Percentiles rank a stretch among this genome's conserved stretches.
phyloP scores from a whole-genome alignment of 2,888 invertebrate genomes.

The Bruchidius siliquastri region DNA sequence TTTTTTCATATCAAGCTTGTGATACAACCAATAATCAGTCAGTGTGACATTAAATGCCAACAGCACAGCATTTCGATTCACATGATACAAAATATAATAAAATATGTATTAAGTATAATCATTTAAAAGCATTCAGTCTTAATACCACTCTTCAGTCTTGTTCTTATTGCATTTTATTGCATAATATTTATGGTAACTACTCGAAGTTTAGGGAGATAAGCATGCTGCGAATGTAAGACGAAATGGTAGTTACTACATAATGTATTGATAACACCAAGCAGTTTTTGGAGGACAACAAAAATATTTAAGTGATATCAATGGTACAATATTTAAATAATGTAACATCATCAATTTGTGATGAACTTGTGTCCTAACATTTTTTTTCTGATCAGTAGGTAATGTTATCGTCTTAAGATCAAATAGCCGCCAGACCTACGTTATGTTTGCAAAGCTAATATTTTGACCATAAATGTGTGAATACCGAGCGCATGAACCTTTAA shows the following conservation, averaged over 20 bases:
- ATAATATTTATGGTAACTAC: slow-evolving; percentile 5
- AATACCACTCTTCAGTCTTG: slow-evolving; percentile 1
- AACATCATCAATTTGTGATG: too few species aligned
- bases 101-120: slow-evolving; percentile 13
- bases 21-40: neutral
- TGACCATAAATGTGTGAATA: too few species aligned
- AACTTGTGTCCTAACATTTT: too few species aligned
- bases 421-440: too few species aligned
- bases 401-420: too few species aligned
- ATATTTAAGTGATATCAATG: too few species aligned
- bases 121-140: slow-evolving; percentile 17
- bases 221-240: neutral
- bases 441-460: too few species aligned
- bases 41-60: slow-evolving; percentile 19
- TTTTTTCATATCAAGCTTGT: neutral
- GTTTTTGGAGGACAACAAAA: too few species aligned
- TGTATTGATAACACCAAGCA: neutral
- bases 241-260: neutral
- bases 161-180: slow-evolving; percentile 7
- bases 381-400: too few species aligned
- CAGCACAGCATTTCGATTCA: slow-evolving; percentile 14
- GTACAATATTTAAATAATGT: too few species aligned
- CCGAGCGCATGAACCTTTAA: too few species aligned
- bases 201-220: neutral
- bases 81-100: slow-evolving; percentile 11